These are phyloP conservation scores for Eulemur macaco DNA, from an alignment of 2,113 vertebrate species.

Conservation along the genomic window DNA sequence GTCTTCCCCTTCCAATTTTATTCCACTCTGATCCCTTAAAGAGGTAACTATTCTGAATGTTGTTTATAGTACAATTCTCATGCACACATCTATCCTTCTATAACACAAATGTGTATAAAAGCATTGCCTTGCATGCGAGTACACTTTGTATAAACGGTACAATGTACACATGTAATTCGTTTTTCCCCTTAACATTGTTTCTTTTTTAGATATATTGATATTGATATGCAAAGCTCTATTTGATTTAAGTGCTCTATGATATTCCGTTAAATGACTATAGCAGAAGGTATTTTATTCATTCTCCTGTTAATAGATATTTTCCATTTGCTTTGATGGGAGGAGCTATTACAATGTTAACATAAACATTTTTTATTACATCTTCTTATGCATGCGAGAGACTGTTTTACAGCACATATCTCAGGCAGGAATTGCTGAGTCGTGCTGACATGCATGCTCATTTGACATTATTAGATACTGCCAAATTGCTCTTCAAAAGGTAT, in stretches of 20 bases:
- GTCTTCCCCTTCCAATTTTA: background rate
- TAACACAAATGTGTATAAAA: background rate
- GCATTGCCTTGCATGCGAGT: background rate
- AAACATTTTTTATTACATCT: constrained; percentile 1
- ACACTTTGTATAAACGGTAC: background rate
- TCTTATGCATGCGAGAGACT: background rate
- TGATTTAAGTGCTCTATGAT: background rate
- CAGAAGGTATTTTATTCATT: background rate
- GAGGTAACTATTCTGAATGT: background rate
- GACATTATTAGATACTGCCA: background rate
- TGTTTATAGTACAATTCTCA: background rate
- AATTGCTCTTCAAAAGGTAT: background rate
- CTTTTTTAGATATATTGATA: background rate
- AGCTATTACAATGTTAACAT: background rate
- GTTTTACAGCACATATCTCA: background rate
- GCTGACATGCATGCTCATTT: background rate
- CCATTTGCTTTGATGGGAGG: background rate
- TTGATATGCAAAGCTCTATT: background rate
- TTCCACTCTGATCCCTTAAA: background rate
- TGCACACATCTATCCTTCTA: background rate
- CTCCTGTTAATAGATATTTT: background rate
- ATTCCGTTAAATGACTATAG: background rate
- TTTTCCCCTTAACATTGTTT: background rate
- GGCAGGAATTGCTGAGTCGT: background rate
- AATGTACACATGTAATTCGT: background rate